A percentile compares a stretch with the other conserved stretches of the same genome.
phyloP scores from a whole-genome alignment of 1,140 invertebrate species.

The Ectropis grisescens region DNA sequence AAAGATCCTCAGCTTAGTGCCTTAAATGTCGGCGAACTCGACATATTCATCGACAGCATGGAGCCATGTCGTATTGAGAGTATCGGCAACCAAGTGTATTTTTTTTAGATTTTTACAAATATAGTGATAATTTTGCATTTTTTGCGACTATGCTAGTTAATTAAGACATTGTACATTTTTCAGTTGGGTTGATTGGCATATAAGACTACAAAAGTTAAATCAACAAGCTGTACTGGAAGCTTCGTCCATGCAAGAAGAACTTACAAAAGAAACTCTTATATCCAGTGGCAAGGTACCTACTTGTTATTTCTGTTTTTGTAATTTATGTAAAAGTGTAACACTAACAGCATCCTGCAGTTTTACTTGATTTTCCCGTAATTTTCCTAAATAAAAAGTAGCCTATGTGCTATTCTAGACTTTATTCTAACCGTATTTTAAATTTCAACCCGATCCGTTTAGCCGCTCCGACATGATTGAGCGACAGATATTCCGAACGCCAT shows the following conservation, averaged over 20 bases:
- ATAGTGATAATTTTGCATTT: neutral
- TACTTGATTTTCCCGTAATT: too few species aligned
- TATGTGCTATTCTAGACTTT: too few species aligned
- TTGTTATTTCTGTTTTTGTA: slow-evolving; percentile 18
- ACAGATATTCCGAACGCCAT: too few species aligned
- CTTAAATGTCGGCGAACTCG: slow-evolving; percentile 52
- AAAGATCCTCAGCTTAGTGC: slow-evolving; percentile 48
- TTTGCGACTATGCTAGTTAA: slow-evolving; percentile 1
- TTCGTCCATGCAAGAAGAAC: slow-evolving; percentile 75
- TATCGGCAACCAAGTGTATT: slow-evolving; percentile 56
- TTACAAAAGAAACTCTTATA: slow-evolving; percentile 79
- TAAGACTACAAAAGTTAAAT: slow-evolving; percentile 81
- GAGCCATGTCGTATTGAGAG: slow-evolving; percentile 41
- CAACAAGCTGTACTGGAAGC: slow-evolving; percentile 85
- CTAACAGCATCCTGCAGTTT: too few species aligned
- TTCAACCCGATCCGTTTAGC: too few species aligned
- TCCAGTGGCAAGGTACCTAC: slow-evolving; percentile 73
- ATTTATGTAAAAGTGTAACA: slow-evolving; percentile 1
- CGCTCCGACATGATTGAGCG: too few species aligned
- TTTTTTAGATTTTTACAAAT: too few species aligned
- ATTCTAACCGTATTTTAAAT: too few species aligned
- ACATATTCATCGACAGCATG: slow-evolving; percentile 56
- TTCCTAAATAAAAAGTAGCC: too few species aligned
- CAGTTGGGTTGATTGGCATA: slow-evolving; percentile 84
- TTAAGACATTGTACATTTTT: neutral